These are phyloP conservation scores for Chymomyza costata DNA, from an alignment of 1,140 invertebrate species.

Conservation along the genomic window DNA sequence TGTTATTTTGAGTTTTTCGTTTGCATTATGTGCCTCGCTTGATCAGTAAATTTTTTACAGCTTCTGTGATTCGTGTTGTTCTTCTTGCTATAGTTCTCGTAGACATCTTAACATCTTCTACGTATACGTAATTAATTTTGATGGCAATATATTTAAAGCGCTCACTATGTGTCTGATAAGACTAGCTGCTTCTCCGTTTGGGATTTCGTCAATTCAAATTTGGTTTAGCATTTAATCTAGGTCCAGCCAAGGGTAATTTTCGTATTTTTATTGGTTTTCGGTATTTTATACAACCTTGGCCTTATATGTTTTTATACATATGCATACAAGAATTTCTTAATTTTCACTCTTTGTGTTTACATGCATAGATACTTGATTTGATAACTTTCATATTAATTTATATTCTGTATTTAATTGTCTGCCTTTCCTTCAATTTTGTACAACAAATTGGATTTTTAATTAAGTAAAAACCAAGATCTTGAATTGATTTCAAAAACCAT, in stretches of 20 bases:
- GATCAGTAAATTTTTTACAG: constrained; percentile 68
- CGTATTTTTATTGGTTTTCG: constrained; percentile 44
- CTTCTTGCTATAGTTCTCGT: constrained; percentile 14
- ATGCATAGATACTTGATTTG: constrained; percentile 32
- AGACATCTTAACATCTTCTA: not conserved
- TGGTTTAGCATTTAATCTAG: constrained; percentile 36
- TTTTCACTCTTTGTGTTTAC: too few species aligned
- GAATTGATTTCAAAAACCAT: too few species aligned
- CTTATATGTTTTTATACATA: too few species aligned
- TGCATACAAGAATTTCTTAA: too few species aligned
- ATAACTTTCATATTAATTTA: too few species aligned
- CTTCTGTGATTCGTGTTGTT: constrained; percentile 34
- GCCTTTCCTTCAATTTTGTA: too few species aligned
- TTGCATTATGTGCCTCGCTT: constrained; percentile 20
- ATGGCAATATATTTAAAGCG: constrained; percentile 46
- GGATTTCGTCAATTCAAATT: constrained; percentile 49
- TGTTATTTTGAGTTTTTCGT: constrained; percentile 25
- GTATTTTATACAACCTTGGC: constrained; percentile 13
- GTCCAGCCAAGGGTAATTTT: too few species aligned
- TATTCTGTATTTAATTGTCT: too few species aligned
- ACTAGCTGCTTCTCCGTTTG: constrained; percentile 5
- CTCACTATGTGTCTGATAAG: constrained; percentile 47
- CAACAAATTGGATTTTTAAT: too few species aligned
- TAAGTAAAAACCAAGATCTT: too few species aligned
- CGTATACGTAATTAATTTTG: constrained; percentile 13